Base-by-base conservation (phyloP, 2,888 invertebrate genomes). In the Listrodromus nycthemerus region DNA sequence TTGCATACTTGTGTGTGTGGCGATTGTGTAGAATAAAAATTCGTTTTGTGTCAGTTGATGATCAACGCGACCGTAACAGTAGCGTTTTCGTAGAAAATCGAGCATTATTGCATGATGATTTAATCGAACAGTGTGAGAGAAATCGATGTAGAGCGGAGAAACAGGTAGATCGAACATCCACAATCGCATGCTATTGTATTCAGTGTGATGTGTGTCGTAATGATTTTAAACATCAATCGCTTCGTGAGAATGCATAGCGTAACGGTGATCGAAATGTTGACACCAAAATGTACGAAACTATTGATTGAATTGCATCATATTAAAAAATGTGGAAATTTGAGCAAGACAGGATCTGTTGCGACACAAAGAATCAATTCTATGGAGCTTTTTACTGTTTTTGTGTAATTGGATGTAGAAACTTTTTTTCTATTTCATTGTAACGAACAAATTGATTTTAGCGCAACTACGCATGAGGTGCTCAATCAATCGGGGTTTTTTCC, bases 131-230 rank as follows among this genome's bases (percentile, higher is more conserved):
- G 7, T 58, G 67, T n/a, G 58, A 61, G 16, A 27, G 58, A 61
- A 61, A 61, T 61, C 13, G 24, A 73, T 45, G 21, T 24, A 71
- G 21, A 48, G 19, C 33, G 13, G 45, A 66, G 65, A 70, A 70
- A 70, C 3, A 24, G 76, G 30, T 70, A 58, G 66, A 71, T 71
- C 19, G 71, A 82, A 82, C 82, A 82, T 82, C 71, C 30, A 77
- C 77, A 73, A 67, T 67, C 66, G 58, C 77, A 77, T 82, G 82
- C 82, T 63, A 33, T 67, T 16, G 48, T 69, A 69, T 70, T 55
- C 52, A 70, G 21, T 61, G 58, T n/a, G n/a, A n/a, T n/a, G n/a
- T n/a, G n/a, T n/a, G 16, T n/a, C n/a, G 16, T 61, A 27, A 61
- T 27, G 58, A 50, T 50, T 50, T 33, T 65, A 50, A 13, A 45